phyloP scores from a whole-genome alignment of 2,113 vertebrate genomes.

The Elaphurus davidianus region DNA sequence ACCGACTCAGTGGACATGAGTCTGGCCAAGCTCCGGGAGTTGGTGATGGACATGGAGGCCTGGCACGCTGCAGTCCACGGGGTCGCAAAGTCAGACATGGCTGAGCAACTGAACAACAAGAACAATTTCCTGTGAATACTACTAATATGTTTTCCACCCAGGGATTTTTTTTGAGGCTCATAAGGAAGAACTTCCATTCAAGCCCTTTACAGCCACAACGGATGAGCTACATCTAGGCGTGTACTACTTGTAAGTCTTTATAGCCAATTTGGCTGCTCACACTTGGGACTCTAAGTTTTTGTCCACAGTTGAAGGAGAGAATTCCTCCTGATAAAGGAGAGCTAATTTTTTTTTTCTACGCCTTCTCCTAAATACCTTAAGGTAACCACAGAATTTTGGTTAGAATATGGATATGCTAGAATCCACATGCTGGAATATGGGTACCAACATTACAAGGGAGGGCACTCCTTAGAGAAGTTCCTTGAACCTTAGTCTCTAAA shows the following conservation, averaged over 20 bases:
- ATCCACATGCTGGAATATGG: too few species aligned
- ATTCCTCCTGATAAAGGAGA: neutral
- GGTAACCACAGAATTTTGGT: neutral
- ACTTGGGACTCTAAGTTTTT: neutral
- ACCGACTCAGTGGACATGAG: neutral
- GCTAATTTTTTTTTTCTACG: neutral
- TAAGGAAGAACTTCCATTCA: neutral
- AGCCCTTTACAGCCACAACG: neutral
- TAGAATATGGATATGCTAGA: too few species aligned
- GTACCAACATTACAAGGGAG: neutral
- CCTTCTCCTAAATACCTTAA: neutral
- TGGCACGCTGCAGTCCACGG: neutral
- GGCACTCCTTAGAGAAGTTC: neutral
- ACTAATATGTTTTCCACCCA: neutral
- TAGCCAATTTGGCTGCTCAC: neutral
- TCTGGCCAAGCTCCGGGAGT: neutral
- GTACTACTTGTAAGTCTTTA: fast-evolving
- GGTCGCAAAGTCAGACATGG: neutral
- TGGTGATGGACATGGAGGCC: neutral
- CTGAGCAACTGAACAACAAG: neutral
- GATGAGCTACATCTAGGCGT: too few species aligned
- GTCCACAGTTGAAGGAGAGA: neutral
- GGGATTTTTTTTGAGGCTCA: too few species aligned
- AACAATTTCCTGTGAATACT: neutral
- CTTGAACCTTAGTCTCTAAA: too few species aligned